Evolutionary conservation across 2,113 vertebrate genomes (phyloP), one percentile per base, ranked within the genome.

Genomic region (Aplodontia rufa): DNA sequence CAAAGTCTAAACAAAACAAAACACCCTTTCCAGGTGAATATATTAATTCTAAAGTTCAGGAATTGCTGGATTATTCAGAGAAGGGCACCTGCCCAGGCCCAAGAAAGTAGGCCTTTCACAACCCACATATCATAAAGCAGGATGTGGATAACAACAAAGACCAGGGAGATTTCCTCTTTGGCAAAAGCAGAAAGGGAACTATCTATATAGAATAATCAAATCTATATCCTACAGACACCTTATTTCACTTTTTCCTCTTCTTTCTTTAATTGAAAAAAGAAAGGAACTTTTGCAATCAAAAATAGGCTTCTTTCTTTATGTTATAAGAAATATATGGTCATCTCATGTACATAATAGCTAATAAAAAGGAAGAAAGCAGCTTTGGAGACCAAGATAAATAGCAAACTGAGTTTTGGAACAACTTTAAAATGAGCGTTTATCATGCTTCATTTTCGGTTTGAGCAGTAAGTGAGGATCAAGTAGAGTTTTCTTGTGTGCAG

Each of bases 41-140:
- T 42, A 92, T 95, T 49, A 55, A 26, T 51, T 64, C 42, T 91
- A 37, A 93, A 55, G 51, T 55, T 91, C 94, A n/a, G 49, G 74
- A 94, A 83, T 20, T 7, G 66, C 12, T 62, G 51, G 17, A 75
- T 75, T 86, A 72, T 26, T 71, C 51, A 94, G 89, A 86, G 71
- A 8, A 88, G 17, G 24, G 35, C 42, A 82, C 3, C 10, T 30
- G 49, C 17, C 89, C 62, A 80, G 40, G 26, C 40, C 71, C 51
- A 76, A 37, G 45, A 71, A 69, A 49, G 30, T 47, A n/a, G 7
- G 75, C 64, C 75, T 93, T 64, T 79, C 55, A 64, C 8, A 74
- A 2, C 20, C 42, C 30, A 68, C 11, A 47, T 10, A 0, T 17
- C 3, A 16, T 37, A 87, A 9, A 85, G 30, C 8, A 78, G 32